Evolutionary conservation across 1,140 invertebrate genomes (phyloP), one percentile per base, ranked within the genome.

Genomic region (Drosophila miranda): DNA sequence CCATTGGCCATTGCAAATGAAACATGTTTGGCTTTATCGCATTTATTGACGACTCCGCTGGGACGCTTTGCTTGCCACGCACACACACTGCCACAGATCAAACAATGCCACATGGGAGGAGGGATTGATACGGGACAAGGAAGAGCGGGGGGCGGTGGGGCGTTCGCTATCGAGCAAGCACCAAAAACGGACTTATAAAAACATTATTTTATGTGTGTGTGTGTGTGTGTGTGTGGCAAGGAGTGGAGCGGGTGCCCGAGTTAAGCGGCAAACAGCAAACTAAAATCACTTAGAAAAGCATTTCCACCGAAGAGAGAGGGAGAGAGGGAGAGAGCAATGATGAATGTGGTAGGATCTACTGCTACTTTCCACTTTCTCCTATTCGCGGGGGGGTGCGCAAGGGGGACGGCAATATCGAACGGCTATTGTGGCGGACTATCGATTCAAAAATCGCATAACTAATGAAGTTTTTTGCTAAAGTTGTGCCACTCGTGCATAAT

Each of bases 11-110:
- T 62, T 84, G 81, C 81, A 86, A 86, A 87, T 87, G 81, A 87
- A 86, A 87, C 81, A 86, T 86, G 81, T 81, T 87, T 86, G 82
- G 82, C 79, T 87, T 86, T 86, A 86, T 86, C 81, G 81, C 78
- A 87, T 86, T 86, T 86, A 86, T 86, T 86, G 81, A 86, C 81
- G 81, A 86, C 81, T 86, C 81, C 81, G 54, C 56, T 75, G 81
- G 81, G 81, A 86, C 81, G 78, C 61, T 87, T 86, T 86, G 81
- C 59, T 61, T 73, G 63, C 66, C 57, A 43, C 45, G 58, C 54
- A 57, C 64, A 45, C 42, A 54, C 67, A 46, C 56, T n/a, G 58
- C 34, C 67, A 71, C 58, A 86, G 81, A 86, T 87, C 82, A 86
- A 86, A 87, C 81, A 86, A 87, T 78, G 78, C 60, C 66, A 69